Conservation (phyloP, 2,113 vertebrate genomes). For the Falcunculus frontatus region DNA sequence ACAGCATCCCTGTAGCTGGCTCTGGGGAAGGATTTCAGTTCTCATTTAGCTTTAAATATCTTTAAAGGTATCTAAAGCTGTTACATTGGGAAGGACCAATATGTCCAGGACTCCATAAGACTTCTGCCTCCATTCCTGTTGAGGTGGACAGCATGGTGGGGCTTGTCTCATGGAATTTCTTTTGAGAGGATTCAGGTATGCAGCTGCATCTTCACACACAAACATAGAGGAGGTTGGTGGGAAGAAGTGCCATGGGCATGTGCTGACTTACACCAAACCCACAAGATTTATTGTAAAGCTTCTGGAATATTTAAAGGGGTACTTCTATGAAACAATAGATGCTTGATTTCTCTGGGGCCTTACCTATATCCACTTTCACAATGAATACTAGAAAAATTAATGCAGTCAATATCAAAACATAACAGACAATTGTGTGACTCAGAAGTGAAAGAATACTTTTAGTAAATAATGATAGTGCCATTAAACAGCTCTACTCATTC, state of each 20-base stretch:
- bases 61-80: neutral
- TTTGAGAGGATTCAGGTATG: neutral
- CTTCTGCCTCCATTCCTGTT: neutral
- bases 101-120: neutral
- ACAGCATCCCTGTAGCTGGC: neutral
- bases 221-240: rapidly evolving
- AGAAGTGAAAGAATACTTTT: neutral
- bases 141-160: rapidly evolving
- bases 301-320: neutral
- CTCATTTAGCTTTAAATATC: neutral
- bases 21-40: neutral
- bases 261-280: neutral
- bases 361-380: neutral
- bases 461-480: neutral
- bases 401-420: neutral
- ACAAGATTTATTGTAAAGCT: neutral
- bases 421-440: neutral
- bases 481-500: neutral
- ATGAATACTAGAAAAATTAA: neutral
- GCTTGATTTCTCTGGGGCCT: neutral
- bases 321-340: neutral
- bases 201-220: neutral
- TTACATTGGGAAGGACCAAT: neutral
- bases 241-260: neutral
- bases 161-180: neutral